Conservation (phyloP, 2,797 vertebrate genomes). For the Pyrrhura leucotis region DNA sequence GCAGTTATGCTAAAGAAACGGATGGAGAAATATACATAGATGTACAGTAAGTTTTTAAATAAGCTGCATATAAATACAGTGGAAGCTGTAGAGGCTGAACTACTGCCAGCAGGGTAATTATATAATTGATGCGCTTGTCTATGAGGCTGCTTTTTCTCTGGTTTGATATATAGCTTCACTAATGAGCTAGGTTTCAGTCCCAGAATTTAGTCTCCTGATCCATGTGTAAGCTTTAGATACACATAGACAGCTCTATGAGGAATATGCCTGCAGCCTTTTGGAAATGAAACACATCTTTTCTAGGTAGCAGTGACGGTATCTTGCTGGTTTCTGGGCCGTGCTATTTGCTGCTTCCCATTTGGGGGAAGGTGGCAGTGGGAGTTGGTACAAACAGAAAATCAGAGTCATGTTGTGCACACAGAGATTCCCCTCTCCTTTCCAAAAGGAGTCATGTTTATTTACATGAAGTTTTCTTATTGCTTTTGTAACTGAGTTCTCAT, state of each 20-base stretch:
- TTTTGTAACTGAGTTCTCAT: background rate
- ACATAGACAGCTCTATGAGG: background rate
- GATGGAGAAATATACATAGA: background rate
- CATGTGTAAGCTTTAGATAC: background rate
- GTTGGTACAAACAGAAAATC: background rate
- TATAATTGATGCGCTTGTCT: slow-evolving; percentile 23
- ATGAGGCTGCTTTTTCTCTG: background rate
- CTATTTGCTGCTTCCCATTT: background rate
- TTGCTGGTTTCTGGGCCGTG: background rate
- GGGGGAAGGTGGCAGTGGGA: background rate
- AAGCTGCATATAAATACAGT: slow-evolving; percentile 23
- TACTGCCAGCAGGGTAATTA: slow-evolving; percentile 34
- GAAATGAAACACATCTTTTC: background rate
- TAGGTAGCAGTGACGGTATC: rapidly evolving
- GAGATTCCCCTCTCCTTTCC: background rate
- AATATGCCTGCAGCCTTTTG: background rate
- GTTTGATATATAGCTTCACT: slow-evolving; percentile 26
- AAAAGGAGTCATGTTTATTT: background rate
- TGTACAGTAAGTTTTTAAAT: slow-evolving; percentile 14
- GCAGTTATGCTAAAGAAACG: background rate
- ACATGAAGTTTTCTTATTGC: background rate
- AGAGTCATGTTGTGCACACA: background rate
- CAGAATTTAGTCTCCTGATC: background rate
- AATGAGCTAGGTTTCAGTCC: slow-evolving; percentile 6
- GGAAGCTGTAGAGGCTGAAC: slow-evolving; percentile 1